A percentile compares a stretch with the other conserved stretches of the same genome.
Evolutionary conservation across 2,888 invertebrate species (phyloP).

Genomic region (Lithosia quadra): DNA sequence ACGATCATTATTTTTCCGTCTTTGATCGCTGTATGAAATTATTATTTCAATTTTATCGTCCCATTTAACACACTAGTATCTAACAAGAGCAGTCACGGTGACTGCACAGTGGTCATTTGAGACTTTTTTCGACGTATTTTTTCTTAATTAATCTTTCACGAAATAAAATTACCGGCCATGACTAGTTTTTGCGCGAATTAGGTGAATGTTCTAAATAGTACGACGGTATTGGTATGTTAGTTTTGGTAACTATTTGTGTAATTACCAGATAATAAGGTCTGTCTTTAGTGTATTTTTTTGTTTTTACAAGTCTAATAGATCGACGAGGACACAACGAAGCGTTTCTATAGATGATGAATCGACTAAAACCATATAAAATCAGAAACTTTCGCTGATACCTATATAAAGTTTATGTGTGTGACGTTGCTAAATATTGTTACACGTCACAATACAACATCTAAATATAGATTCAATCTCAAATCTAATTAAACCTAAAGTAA

Average conservation of each 20-base stretch:
- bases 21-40: conserved; percentile 54
- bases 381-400: not conserved
- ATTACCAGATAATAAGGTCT: not conserved
- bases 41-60: conserved; percentile 40
- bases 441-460: conserved; percentile 17
- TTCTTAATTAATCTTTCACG: not conserved
- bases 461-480: conserved; percentile 24
- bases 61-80: conserved; percentile 31
- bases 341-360: not conserved
- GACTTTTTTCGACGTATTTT: conserved; percentile 5
- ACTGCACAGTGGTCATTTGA: conserved; percentile 24
- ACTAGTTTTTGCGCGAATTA: not conserved
- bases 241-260: not conserved
- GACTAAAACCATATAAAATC: no score
- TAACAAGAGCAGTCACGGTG: conserved; percentile 29
- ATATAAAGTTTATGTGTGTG: conserved; percentile 6
- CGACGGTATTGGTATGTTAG: not conserved
- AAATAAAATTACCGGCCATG: not conserved
- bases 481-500: conserved; percentile 27
- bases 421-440: conserved; percentile 12
- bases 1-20: conserved; percentile 41
- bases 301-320: not conserved
- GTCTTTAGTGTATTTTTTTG: not conserved
- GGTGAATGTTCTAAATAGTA: conserved; percentile 1
- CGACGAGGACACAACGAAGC: not conserved